Evolutionary conservation across 1,140 invertebrate genomes (phyloP).

Genomic region (Drosophila sp.): DNA sequence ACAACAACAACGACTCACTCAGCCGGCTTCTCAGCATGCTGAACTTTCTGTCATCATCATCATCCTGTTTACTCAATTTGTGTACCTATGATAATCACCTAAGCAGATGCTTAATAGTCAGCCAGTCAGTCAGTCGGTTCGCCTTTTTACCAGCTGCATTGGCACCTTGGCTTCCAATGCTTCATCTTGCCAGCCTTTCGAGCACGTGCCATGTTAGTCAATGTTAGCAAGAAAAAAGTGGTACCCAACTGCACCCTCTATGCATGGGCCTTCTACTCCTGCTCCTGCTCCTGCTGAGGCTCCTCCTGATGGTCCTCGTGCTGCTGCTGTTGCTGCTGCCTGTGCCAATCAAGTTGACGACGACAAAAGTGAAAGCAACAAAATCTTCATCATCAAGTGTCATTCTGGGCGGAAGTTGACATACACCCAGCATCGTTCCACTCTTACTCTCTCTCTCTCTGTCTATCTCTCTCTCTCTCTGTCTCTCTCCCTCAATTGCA

Average conservation of each 20-base stretch:
- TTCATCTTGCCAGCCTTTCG: constrained; percentile 21
- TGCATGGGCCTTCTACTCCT: constrained; percentile 40
- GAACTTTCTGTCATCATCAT: constrained; percentile 43
- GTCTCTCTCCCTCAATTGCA: constrained; percentile 40
- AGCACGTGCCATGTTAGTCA: constrained; percentile 43
- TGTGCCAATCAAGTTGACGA: constrained; percentile 54
- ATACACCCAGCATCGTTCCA: constrained; percentile 34
- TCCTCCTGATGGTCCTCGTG: neutral
- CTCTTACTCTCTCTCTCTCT: constrained; percentile 21
- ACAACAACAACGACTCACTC: constrained; percentile 55
- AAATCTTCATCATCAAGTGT: constrained; percentile 82
- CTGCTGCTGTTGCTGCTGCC: constrained; percentile 19
- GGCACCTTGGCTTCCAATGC: constrained; percentile 32
- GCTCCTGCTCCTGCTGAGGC: neutral
- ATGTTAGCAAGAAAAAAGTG: constrained; percentile 26
- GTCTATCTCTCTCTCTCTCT: constrained; percentile 25
- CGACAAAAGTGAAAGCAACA: constrained; percentile 79
- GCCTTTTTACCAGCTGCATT: constrained; percentile 30
- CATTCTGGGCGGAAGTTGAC: constrained; percentile 77
- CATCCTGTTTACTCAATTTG: constrained; percentile 52
- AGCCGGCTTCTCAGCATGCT: constrained; percentile 36
- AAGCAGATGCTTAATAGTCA: constrained; percentile 53
- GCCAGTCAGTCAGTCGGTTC: neutral
- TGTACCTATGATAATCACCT: constrained; percentile 64
- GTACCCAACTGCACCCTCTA: constrained; percentile 34